Conservation (phyloP, 2,888 invertebrate species). For the Corythucha ciliata region DNA sequence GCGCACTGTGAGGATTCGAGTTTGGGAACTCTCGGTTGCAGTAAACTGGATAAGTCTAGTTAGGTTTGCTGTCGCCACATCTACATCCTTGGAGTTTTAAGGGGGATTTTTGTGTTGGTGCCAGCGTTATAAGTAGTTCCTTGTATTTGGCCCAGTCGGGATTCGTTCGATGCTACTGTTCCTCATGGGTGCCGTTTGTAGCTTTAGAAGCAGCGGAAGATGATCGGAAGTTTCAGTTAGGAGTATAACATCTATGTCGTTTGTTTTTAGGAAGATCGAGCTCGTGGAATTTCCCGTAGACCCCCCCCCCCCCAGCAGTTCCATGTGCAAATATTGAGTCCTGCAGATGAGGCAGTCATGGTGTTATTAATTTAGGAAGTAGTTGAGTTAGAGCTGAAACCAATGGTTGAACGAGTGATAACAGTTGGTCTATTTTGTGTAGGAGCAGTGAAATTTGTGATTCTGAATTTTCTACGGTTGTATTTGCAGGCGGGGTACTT, state of each 20-base stretch:
- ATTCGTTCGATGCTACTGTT: not conserved
- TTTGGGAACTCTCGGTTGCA: constrained; percentile 4
- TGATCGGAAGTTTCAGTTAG: constrained; percentile 18
- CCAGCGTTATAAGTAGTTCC: not conserved
- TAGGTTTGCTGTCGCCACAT: constrained; percentile 4
- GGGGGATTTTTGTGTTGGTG: constrained; percentile 3
- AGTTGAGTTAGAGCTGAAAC: constrained; percentile 9
- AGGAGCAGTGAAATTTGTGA: no score
- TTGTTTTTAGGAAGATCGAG: constrained; percentile 9
- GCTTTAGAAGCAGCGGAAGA: not conserved
- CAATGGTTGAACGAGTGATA: constrained; percentile 15
- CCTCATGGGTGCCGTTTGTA: not conserved
- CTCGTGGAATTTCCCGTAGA: constrained; percentile 11
- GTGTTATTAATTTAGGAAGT: constrained; percentile 9
- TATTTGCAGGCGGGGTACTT: no score
- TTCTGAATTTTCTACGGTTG: no score
- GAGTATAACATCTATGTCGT: constrained; percentile 10
- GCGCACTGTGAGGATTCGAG: no score
- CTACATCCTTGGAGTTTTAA: constrained; percentile 10
- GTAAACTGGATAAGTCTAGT: constrained; percentile 11
- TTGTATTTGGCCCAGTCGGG: constrained; percentile 13
- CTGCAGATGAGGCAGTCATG: not conserved
- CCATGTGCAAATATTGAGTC: constrained; percentile 17
- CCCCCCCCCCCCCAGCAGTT: constrained; percentile 11
- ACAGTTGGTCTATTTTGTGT: constrained; percentile 3